Evolutionary conservation across 2,888 invertebrate species (phyloP).

Genomic region (Apotomis turbidana): DNA sequence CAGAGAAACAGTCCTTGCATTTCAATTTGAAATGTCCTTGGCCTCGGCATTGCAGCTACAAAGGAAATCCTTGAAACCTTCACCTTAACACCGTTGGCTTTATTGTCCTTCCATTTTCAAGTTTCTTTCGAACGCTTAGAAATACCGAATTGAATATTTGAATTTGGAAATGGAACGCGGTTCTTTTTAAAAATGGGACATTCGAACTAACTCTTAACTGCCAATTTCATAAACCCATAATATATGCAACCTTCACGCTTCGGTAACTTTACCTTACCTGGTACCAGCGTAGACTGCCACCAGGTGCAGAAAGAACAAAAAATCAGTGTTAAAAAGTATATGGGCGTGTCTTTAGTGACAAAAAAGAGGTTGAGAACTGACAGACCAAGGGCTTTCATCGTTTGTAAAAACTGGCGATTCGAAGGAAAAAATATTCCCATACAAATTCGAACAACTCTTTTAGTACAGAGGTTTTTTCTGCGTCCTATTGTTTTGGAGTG

Average conservation of each 20-base stretch:
- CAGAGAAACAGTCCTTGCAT: constrained; percentile 18
- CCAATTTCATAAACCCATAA: neutral
- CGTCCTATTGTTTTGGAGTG: neutral
- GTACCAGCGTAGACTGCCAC: too few species aligned
- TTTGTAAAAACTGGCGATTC: too few species aligned
- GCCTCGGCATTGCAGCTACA: constrained; percentile 21
- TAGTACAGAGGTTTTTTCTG: neutral
- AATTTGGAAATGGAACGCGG: neutral
- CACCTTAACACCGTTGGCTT: constrained; percentile 23
- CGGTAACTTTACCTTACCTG: too few species aligned
- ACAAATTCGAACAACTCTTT: too few species aligned
- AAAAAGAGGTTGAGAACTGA: too few species aligned
- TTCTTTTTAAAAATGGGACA: neutral
- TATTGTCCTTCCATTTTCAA: constrained; percentile 15
- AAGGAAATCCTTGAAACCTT: constrained; percentile 26
- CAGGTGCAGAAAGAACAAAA: too few species aligned
- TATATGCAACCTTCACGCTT: neutral
- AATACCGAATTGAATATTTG: constrained; percentile 3
- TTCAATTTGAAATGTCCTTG: constrained; percentile 26
- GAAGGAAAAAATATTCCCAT: too few species aligned
- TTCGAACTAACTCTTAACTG: neutral
- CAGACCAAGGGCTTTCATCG: too few species aligned
- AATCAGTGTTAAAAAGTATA: too few species aligned
- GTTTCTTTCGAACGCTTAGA: neutral
- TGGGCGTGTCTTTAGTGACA: too few species aligned